Percentiles rank a stretch among this genome's conserved stretches.
Conservation (phyloP, 1,140 invertebrate species). For the Euura lappo region DNA sequence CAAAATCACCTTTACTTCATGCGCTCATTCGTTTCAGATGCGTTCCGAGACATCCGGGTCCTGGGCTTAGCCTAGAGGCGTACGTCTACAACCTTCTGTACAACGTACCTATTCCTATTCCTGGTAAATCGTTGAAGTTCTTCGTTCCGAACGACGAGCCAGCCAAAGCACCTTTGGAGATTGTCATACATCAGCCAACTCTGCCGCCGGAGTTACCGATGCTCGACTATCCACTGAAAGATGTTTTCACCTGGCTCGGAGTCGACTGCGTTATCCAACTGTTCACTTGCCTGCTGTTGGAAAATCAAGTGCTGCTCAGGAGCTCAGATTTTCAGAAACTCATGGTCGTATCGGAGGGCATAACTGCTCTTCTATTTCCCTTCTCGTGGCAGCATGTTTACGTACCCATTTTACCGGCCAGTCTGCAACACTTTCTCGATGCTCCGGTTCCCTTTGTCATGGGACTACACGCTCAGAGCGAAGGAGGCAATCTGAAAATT, state of each 20-base stretch:
- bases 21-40: slow-evolving; percentile 61
- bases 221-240: slow-evolving; percentile 90
- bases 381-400: slow-evolving; percentile 99
- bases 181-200: slow-evolving; percentile 76
- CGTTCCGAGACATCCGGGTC: slow-evolving; percentile 74
- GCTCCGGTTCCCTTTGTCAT: slow-evolving; percentile 99
- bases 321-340: slow-evolving; percentile 93
- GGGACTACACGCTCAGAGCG: slow-evolving; percentile 75
- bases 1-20: slow-evolving; percentile 13
- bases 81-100: slow-evolving; percentile 96
- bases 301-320: slow-evolving; percentile 95
- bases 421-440: slow-evolving; percentile 95
- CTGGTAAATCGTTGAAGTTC: slow-evolving; percentile 86
- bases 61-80: slow-evolving; percentile 83
- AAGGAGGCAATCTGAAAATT: slow-evolving; percentile 65
- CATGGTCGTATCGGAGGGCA: slow-evolving; percentile 96
- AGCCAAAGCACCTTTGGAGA: slow-evolving; percentile 70
- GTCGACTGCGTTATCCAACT: slow-evolving; percentile 91
- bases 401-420: slow-evolving; percentile 96
- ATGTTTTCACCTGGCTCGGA: slow-evolving; percentile 87
- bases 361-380: slow-evolving; percentile 89
- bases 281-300: slow-evolving; percentile 94
- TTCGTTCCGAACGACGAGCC: slow-evolving; percentile 77
- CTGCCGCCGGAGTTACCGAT: slow-evolving; percentile 84
- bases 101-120: slow-evolving; percentile 88